Base-by-base conservation (phyloP, 2,113 vertebrate species). In the Takifugu bimaculatus region DNA sequence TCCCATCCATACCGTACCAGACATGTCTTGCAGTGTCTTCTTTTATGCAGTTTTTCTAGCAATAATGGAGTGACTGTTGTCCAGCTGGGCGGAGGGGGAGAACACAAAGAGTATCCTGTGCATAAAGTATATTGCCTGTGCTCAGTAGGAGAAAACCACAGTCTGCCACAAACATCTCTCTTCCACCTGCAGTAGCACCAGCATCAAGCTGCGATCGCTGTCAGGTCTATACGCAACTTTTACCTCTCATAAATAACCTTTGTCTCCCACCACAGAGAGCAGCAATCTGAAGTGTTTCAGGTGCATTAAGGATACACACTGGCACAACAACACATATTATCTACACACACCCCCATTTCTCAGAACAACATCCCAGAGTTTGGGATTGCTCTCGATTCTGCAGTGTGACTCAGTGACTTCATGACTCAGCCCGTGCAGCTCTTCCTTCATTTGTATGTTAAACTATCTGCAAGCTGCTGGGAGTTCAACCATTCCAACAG, bases 351-450 rank as follows among this genome's bases (percentile, higher is more conserved):
- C n/a, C 45, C 6, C 4, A 57, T 47, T 55, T 45, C 48, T 42
- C 56, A 29, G 68, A 85, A 83, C 71, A 85, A 74, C 65, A 72
- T 62, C 15, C 61, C 9, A 4, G 54, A 42, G 26, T 62, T 26
- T 50, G 48, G 44, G 39, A 65, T 72, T 68, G 35, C 67, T 78
- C 69, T 66, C 44, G n/a, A 68, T 42, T 32, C 72, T 44, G 35
- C 63, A 69, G 63, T 15, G 35, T 9, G 35, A 47, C 5, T 10
- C 2, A 11, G 49, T 0, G 0, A 4, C n/a, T 50, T 13, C n/a
- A 6, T 28, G 42, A 65, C 35, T 39, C 35, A 39, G 35, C 35
- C 35, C 9, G 35, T 4, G 20, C 20, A 20, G 20, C 20, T 20
- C 20, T 20, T 39, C 9, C 35, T 39, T 39, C 35, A 11, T 39